Evolutionary conservation across 2,113 vertebrate genomes (phyloP), one percentile per base, ranked within the genome.

Genomic region (Edolisoma coerulescens): DNA sequence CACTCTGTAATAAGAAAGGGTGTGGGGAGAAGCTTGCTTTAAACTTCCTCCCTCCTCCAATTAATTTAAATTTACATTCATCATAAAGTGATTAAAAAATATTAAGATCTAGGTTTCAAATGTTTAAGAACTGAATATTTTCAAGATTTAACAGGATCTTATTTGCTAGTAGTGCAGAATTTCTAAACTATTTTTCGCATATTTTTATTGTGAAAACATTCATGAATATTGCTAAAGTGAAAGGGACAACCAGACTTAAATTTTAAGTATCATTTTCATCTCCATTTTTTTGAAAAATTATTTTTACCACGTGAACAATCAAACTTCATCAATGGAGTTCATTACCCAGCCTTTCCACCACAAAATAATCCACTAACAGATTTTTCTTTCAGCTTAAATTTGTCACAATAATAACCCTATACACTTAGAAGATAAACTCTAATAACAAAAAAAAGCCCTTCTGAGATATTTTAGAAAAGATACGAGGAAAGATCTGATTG

Each of bases 151-250:
- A 32, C n/a, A 89, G 45, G 63, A 92, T 76, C 76, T 80, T 37
- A 89, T 89, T 85, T 53, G 27, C 80, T 92, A 67, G 19, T 63
- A 83, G 22, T 63, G 60, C 67, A 74, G 53, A 84, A 83, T 61
- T 89, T 71, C 75, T 80, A 53, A 96, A 68, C 50, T 83, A 81
- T 41, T 54, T 80, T 39, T 80, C 93, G 83, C 70, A 47, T 79
- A 75, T 65, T 74, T 10, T 39, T 93, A 82, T 52, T 56, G 30
- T 86, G 54, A 92, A 93, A 84, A 86, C 12, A 65, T 32, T 90
- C 10, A 95, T 76, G 94, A 95, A 92, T 87, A 88, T 16, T 52
- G n/a, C 44, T 78, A 85, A 87, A 94, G 23, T 32, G 57, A 79
- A 89, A 81, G 33, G 37, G 68, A 39, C 30, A 89, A 71, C 10